A percentile compares a stretch with the other conserved stretches of the same genome.
Conservation (phyloP, 2,888 invertebrate species). For the Caenorhabditis afra region DNA sequence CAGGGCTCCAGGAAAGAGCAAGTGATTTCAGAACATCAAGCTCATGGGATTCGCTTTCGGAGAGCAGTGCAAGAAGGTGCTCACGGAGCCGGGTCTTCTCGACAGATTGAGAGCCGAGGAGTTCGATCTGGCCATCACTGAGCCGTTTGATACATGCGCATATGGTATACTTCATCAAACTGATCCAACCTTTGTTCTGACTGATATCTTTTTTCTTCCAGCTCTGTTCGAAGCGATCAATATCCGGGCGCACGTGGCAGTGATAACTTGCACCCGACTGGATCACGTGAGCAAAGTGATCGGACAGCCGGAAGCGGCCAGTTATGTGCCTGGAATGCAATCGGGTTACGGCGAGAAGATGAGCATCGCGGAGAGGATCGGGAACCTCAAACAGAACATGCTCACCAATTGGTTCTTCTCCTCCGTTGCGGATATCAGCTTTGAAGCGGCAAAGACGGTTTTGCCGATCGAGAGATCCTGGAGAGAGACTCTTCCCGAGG, state of each 20-base stretch:
- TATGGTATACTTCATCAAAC: conserved; percentile 11
- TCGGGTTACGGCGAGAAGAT: conserved; percentile 21
- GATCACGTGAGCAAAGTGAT: conserved; percentile 40
- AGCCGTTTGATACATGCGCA: conserved; percentile 58
- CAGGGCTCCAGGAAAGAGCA: not conserved
- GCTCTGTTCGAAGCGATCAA: conserved; percentile 32
- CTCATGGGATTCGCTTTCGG: conserved; percentile 20
- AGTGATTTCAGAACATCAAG: no score
- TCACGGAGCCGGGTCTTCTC: conserved; percentile 13
- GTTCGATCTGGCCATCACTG: conserved; percentile 63
- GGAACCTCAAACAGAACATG: conserved; percentile 13
- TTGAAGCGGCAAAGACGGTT: not conserved
- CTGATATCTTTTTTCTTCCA: no score
- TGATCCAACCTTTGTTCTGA: no score
- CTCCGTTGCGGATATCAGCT: conserved; percentile 13
- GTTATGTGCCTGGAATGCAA: conserved; percentile 29
- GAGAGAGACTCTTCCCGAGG: conserved; percentile 28
- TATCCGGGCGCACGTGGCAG: conserved; percentile 31
- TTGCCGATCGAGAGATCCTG: conserved; percentile 18
- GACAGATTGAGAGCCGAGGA: conserved; percentile 50
- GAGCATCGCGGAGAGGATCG: conserved; percentile 19
- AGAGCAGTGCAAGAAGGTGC: conserved; percentile 35
- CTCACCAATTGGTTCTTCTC: conserved; percentile 4
- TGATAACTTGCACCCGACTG: conserved; percentile 18
- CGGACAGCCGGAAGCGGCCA: conserved; percentile 25